Percentiles rank a stretch among this genome's conserved stretches.
These are phyloP conservation scores for Heterochromis multidens DNA, from an alignment of 2,113 vertebrate species.

Conservation along the genomic window DNA sequence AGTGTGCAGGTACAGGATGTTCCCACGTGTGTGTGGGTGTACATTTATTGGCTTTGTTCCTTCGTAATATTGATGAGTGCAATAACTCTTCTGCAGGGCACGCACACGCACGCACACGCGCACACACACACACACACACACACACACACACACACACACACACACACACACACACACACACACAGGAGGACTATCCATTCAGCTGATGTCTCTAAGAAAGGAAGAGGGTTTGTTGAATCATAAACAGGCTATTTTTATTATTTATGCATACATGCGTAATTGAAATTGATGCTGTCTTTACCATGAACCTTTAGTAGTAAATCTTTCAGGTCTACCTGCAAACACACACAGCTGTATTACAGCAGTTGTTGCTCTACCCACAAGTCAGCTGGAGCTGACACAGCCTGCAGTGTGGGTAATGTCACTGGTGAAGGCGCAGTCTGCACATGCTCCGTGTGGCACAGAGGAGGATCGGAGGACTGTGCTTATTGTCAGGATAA, in stretches of 20 bases:
- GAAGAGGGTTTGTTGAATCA: not conserved
- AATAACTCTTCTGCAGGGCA: not conserved
- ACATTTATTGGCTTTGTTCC: not conserved
- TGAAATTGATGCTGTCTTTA: not conserved
- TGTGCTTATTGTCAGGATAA: not conserved
- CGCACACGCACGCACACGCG: too few species aligned
- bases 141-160: not conserved
- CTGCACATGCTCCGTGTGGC: not conserved
- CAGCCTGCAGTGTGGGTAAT: not conserved
- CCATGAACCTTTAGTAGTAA: not conserved
- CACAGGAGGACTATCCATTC: not conserved
- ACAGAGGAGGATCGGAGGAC: not conserved
- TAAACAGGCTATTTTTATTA: not conserved
- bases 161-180: not conserved
- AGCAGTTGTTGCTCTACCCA: not conserved
- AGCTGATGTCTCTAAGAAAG: not conserved
- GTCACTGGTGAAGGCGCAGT: not conserved
- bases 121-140: too few species aligned
- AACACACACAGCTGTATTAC: not conserved
- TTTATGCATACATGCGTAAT: not conserved
- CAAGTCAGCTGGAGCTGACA: slow-evolving; percentile 7
- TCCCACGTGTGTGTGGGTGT: not conserved
- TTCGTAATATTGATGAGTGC: not conserved
- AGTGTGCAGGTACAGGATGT: not conserved
- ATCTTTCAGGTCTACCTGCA: not conserved